Percentiles rank a stretch among this genome's conserved stretches.
Evolutionary conservation across 30 jellyfish, hydroid and myxozoan genomes (phyloP).

Genomic region (Aurelia coerulea): DNA sequence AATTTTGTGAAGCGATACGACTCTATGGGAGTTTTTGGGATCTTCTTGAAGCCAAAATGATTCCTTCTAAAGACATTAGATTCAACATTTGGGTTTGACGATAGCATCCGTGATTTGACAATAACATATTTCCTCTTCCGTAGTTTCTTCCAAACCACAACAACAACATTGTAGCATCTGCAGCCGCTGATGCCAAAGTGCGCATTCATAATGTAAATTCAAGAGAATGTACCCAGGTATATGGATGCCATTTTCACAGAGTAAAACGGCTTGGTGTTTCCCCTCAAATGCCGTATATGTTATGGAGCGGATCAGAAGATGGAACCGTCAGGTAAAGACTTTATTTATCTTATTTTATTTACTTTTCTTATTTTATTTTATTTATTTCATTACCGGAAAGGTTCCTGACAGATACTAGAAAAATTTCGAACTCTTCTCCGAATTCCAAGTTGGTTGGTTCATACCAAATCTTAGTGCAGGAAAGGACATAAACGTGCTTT

Average conservation of each 20-base stretch:
- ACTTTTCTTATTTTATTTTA: background rate
- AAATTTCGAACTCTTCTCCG: too few species aligned
- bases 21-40: too few species aligned
- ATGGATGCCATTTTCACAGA: constrained; percentile 87
- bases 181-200: constrained; percentile 96
- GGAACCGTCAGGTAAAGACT: constrained; percentile 89
- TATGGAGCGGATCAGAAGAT: constrained; percentile 99
- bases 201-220: constrained; percentile 63
- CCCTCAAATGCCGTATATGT: constrained; percentile 81
- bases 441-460: too few species aligned
- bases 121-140: background rate
- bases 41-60: too few species aligned
- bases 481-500: too few species aligned
- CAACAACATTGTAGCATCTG: constrained; percentile 76
- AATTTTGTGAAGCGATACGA: too few species aligned
- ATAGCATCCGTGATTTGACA: too few species aligned
- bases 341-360: background rate
- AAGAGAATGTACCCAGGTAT: constrained; percentile 78
- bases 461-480: too few species aligned
- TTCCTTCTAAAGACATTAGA: too few species aligned
- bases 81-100: too few species aligned
- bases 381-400: background rate
- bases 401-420: too few species aligned
- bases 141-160: constrained; percentile 90
- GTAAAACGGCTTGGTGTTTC: constrained; percentile 92